Evolutionary conservation across 2,113 vertebrate genomes (phyloP).

Genomic region (Australoheros scitulus): DNA sequence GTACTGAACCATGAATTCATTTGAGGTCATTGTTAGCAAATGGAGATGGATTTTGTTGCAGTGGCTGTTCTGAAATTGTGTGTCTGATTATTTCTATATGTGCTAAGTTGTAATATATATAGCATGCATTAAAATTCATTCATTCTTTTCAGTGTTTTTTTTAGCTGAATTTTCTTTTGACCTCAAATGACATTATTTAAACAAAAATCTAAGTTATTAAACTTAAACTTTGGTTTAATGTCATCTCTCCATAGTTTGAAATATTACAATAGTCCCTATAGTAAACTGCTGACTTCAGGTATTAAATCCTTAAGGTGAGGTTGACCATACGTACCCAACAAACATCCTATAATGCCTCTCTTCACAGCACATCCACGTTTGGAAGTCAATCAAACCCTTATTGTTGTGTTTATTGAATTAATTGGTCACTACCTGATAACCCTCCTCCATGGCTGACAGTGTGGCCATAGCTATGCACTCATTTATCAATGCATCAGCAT

Average conservation of each 20-base stretch:
- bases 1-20: background rate
- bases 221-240: background rate
- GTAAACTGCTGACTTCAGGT: background rate
- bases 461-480: no score
- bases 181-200: background rate
- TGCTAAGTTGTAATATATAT: background rate
- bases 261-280: accelerated
- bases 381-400: no score
- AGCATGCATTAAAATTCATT: background rate
- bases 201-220: accelerated
- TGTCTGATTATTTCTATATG: background rate
- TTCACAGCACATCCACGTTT: no score
- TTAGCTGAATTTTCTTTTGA: background rate
- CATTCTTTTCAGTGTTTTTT: background rate
- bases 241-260: background rate
- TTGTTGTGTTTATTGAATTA: no score
- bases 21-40: background rate
- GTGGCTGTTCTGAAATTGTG: background rate
- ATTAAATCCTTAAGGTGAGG: background rate
- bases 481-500: no score
- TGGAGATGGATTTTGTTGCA: background rate
- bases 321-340: background rate
- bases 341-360: accelerated
- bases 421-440: no score
- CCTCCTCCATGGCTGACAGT: no score